Percentiles rank a stretch among this genome's conserved stretches.
Conservation (phyloP, 2,888 invertebrate species). For the Ophraella communa region DNA sequence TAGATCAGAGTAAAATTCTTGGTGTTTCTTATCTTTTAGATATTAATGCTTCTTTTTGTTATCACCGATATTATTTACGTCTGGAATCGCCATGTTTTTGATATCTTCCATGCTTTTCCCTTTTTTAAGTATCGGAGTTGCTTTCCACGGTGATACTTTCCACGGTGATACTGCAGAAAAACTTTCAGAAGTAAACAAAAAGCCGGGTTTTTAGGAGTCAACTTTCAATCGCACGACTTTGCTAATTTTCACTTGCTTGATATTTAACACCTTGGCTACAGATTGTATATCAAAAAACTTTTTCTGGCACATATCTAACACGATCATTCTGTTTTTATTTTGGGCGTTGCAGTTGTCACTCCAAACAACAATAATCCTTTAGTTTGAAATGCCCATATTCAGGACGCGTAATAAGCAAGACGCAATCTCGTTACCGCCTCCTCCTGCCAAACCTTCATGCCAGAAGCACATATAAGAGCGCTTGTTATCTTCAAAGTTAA, state of each 20-base stretch:
- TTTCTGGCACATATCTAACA: not conserved
- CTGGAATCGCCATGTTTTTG: not conserved
- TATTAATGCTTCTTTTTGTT: not conserved
- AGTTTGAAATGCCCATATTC: not conserved
- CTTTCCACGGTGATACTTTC: constrained; percentile 2
- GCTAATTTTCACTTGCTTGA: not conserved
- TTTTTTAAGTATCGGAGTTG: too few species aligned
- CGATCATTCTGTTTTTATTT: constrained; percentile 10
- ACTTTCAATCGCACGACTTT: too few species aligned
- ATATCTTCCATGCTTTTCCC: not conserved
- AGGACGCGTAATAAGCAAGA: constrained; percentile 9
- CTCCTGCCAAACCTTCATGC: too few species aligned
- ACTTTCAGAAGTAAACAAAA: not conserved
- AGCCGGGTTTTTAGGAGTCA: not conserved
- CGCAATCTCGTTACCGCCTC: not conserved
- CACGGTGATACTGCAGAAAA: too few species aligned
- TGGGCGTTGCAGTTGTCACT: constrained; percentile 6
- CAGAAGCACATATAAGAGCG: not conserved
- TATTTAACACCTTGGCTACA: not conserved
- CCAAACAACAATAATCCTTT: constrained; percentile 4
- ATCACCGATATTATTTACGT: not conserved
- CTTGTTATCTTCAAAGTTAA: not conserved
- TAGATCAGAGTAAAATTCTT: not conserved
- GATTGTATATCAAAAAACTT: constrained; percentile 4
- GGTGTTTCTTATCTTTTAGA: not conserved